These are phyloP conservation scores for Machaerirhynchus nigripectus DNA, from an alignment of 2,113 vertebrate species.

Conservation along the genomic window DNA sequence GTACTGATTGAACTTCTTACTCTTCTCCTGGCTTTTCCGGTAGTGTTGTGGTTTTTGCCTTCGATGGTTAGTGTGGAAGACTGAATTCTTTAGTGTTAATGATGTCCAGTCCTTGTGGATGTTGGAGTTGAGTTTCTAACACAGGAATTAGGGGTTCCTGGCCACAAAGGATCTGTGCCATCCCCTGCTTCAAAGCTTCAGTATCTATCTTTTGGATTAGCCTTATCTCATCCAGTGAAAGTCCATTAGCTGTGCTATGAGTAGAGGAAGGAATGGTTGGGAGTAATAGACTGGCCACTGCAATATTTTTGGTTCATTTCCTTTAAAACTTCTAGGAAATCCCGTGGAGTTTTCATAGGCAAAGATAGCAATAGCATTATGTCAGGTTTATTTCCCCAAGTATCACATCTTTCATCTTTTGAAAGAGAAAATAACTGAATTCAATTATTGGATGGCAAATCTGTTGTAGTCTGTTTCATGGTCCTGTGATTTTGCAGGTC, in stretches of 20 bases:
- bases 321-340: not conserved
- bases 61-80: not conserved
- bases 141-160: not conserved
- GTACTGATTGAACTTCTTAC: not conserved
- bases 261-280: not conserved
- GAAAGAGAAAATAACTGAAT: not conserved
- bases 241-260: not conserved
- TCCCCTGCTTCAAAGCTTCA: conserved; percentile 3
- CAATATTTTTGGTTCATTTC: not conserved
- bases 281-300: not conserved
- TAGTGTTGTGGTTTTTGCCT: not conserved
- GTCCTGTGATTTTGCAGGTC: not conserved
- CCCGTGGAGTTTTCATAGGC: not conserved
- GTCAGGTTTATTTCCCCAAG: not conserved
- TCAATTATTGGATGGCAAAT: not conserved
- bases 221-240: not conserved
- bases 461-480: conserved; percentile 8
- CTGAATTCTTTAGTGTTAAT: not conserved
- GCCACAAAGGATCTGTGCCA: not conserved
- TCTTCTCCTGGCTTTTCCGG: not conserved
- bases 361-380: not conserved
- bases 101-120: not conserved
- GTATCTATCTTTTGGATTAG: conserved; percentile 13
- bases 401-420: not conserved
- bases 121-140: not conserved